These are phyloP conservation scores for Pogonocichla stellata DNA, from an alignment of 2,113 vertebrate genomes.

Conservation along the genomic window DNA sequence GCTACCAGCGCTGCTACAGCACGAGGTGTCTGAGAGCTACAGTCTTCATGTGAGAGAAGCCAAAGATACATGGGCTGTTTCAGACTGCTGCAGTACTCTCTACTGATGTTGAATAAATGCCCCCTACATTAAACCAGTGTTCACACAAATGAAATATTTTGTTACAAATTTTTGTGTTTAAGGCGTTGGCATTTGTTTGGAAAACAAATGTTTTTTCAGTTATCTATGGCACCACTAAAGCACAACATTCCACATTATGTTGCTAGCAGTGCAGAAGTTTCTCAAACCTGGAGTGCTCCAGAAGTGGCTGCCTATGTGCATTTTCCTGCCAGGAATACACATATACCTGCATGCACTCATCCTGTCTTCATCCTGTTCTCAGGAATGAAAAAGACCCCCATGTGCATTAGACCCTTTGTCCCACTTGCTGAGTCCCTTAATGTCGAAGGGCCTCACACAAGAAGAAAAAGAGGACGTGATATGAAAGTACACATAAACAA, in stretches of 20 bases:
- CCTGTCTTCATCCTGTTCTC: neutral
- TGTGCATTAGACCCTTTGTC: neutral
- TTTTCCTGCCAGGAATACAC: neutral
- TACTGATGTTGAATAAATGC: neutral
- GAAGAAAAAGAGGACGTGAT: neutral
- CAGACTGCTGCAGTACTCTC: neutral
- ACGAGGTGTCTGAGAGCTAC: neutral
- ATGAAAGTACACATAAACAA: neutral
- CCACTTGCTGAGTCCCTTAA: neutral
- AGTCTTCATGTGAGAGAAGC: neutral
- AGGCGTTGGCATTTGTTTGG: neutral
- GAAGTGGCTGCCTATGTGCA: neutral
- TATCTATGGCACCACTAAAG: neutral
- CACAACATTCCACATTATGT: neutral
- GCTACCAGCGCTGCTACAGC: neutral
- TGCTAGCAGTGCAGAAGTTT: neutral
- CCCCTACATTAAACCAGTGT: neutral
- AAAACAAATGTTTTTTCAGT: neutral
- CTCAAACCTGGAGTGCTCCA: neutral
- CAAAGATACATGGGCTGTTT: neutral
- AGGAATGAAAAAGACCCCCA: neutral
- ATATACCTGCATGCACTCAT: neutral
- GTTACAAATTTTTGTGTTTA: neutral
- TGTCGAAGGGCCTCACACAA: neutral
- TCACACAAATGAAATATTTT: neutral